Conservation (phyloP, 2,888 invertebrate species). For the Trichogramma evanescens region DNA sequence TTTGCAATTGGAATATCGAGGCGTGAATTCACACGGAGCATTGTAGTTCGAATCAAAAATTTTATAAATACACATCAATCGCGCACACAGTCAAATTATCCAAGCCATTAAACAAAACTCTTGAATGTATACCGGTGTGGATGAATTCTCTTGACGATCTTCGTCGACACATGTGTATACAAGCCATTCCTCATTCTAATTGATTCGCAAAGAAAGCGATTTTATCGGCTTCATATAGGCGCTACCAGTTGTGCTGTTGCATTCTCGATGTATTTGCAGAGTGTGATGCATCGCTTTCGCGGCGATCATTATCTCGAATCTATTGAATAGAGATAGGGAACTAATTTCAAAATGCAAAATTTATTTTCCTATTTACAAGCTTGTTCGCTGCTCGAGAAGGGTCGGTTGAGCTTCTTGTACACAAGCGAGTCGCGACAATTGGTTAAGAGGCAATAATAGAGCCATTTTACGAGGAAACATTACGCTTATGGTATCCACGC, state of each 20-base stretch:
- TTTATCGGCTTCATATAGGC: constrained; percentile 16
- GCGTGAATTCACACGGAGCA: too few species aligned
- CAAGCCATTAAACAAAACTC: too few species aligned
- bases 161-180: too few species aligned
- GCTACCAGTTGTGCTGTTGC: not conserved
- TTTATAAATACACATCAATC: too few species aligned
- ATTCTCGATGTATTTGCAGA: too few species aligned
- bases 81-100: too few species aligned
- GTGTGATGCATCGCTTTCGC: constrained; percentile 15
- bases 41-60: too few species aligned
- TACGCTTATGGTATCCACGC: constrained; percentile 31
- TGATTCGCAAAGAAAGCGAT: constrained; percentile 23
- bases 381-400: not conserved
- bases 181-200: constrained; percentile 17
- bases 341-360: constrained; percentile 5
- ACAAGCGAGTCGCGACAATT: constrained; percentile 29
- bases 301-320: constrained; percentile 12
- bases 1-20: too few species aligned
- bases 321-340: not conserved
- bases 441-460: constrained; percentile 34
- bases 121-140: too few species aligned
- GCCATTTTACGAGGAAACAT: constrained; percentile 33
- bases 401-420: constrained; percentile 3
- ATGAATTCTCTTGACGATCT: too few species aligned
- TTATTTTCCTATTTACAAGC: constrained; percentile 5